These are phyloP conservation scores for Trichoplusia ni DNA, from an alignment of 1,140 invertebrate species.

Conservation along the genomic window DNA sequence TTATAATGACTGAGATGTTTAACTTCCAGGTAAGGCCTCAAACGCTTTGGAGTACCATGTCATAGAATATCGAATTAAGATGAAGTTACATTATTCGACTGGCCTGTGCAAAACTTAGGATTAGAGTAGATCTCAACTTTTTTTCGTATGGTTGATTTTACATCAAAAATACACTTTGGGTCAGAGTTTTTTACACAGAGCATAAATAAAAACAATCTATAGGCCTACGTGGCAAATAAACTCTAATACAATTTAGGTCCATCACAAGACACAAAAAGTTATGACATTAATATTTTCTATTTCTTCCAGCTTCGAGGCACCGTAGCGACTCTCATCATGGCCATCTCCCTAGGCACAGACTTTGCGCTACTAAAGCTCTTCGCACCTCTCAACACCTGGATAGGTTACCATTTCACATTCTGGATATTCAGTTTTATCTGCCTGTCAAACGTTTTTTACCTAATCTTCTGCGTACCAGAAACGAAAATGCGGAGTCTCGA, in stretches of 20 bases:
- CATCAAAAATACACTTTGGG: too few relatives aligned
- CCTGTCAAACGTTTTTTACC: slow-evolving; percentile 83
- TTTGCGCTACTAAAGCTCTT: slow-evolving; percentile 73
- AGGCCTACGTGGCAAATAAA: too few relatives aligned
- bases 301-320: slow-evolving; percentile 66
- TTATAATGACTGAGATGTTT: slow-evolving; percentile 78
- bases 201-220: too few relatives aligned
- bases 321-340: slow-evolving; percentile 72
- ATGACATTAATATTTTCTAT: slow-evolving; percentile 4
- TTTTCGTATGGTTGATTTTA: background rate
- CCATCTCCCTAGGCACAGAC: slow-evolving; percentile 70
- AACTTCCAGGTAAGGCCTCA: slow-evolving; percentile 62
- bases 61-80: too few relatives aligned
- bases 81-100: too few relatives aligned
- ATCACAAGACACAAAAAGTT: too few relatives aligned
- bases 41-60: background rate
- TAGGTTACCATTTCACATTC: slow-evolving; percentile 85
- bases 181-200: too few relatives aligned
- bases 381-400: slow-evolving; percentile 75
- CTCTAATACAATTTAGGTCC: too few relatives aligned
- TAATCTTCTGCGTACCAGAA: slow-evolving; percentile 86
- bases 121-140: background rate
- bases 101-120: too few relatives aligned
- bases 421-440: slow-evolving; percentile 86
- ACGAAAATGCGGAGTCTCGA: slow-evolving; percentile 89